Evolutionary conservation across 2,888 invertebrate genomes (phyloP), one percentile per base, ranked within the genome.

Genomic region (Cephus rjabovi): DNA sequence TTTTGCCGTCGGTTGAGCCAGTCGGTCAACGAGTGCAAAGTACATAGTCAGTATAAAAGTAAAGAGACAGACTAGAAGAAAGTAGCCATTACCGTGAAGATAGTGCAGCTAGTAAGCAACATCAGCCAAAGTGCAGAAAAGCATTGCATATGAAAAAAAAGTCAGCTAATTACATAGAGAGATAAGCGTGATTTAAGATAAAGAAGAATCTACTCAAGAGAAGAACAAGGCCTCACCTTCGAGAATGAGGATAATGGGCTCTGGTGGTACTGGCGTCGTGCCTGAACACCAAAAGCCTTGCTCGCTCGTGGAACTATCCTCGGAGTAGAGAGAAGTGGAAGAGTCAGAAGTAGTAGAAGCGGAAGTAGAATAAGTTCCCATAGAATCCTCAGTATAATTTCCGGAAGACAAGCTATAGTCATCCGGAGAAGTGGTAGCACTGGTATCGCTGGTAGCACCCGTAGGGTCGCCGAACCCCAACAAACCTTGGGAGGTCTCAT

Each of bases 171-270:
- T 40, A 40, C 40, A 40, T 6, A 40, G 40, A 79, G 78, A 82
- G 81, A 75, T 12, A 70, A 70, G 70, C 30, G 84, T 70, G 33
- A 70, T 30, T 30, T 11, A 70, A 70, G 33, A 33, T 79, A 56
- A 82, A 35, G 75, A 76, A 68, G 34, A 69, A 30, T 73, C 40
- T 40, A 15, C 40, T 40, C 6, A 70, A 33, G 70, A 70, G 33
- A 70, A 78, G 75, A 78, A 79, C 79, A 70, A 79, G 77, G 84
- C 92, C 92, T 94, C 95, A 97, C 97, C 97, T 97, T 97, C 96
- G 90, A 97, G 93, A 91, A 97, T 96, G 89, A 97, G 94, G 93
- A 97, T 96, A 91, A 96, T 93, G 89, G 94, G 95, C 92, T 95
- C 93, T 90, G 94, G 93, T 90, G 94, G 93, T 84, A 94, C 92